Evolutionary conservation across 2,797 vertebrate genomes (phyloP).

Genomic region (Poeciliopsis infans): DNA sequence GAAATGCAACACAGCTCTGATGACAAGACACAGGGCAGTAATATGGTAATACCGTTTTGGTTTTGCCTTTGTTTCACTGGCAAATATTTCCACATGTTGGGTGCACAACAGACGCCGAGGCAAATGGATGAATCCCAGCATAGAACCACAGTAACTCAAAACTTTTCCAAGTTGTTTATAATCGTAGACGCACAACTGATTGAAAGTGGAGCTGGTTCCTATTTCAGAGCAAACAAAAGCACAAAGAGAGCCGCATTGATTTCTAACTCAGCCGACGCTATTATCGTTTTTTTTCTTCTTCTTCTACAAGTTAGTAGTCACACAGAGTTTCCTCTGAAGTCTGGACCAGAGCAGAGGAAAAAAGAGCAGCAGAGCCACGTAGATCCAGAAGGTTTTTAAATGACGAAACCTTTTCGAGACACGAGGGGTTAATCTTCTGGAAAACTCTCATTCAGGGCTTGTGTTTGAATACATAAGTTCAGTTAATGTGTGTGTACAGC

Average conservation of each 20-base stretch:
- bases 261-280: slow-evolving; percentile 23
- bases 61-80: neutral
- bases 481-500: neutral
- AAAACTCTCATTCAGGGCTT: neutral
- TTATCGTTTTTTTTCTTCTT: slow-evolving; percentile 10
- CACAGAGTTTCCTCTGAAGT: slow-evolving; percentile 39
- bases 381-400: neutral
- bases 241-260: slow-evolving; percentile 52
- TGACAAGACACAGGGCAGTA: neutral
- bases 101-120: neutral
- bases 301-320: slow-evolving; percentile 11
- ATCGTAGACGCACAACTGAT: neutral
- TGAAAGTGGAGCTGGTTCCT: slow-evolving; percentile 40
- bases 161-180: neutral
- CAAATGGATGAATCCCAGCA: neutral
- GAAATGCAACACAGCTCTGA: neutral
- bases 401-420: neutral
- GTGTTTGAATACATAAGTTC: neutral
- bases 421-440: neutral
- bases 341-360: slow-evolving; percentile 1
- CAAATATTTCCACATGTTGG: neutral
- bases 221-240: slow-evolving; percentile 42
- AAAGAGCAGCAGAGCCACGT: neutral
- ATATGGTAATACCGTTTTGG: neutral
- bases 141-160: neutral